phyloP scores from a whole-genome alignment of 2,113 vertebrate genomes.

The Chloropsis cyanopogon region DNA sequence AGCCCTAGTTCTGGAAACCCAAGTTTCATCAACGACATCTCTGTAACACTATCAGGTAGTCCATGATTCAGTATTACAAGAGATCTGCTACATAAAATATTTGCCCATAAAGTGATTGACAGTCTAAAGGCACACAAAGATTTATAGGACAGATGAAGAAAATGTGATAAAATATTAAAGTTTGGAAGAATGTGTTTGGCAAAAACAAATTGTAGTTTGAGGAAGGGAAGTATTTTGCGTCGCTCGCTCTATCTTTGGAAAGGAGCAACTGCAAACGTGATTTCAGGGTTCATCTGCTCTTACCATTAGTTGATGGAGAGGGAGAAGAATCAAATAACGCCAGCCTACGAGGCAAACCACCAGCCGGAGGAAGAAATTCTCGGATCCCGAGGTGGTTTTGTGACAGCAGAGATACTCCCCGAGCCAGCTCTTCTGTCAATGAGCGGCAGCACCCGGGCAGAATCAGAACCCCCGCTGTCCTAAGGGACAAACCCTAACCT shows the following conservation, averaged over 20 bases:
- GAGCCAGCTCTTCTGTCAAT: not conserved
- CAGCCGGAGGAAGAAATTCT: not conserved
- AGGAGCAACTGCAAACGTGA: not conserved
- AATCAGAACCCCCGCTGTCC: not conserved
- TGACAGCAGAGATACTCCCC: not conserved
- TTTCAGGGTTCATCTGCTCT: not conserved
- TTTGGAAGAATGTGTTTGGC: not conserved
- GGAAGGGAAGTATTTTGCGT: not conserved
- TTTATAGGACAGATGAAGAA: conserved; percentile 1
- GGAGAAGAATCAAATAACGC: not conserved
- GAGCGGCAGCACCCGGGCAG: not conserved
- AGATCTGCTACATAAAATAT: not conserved
- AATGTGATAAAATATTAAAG: not conserved
- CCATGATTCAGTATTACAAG: conserved; percentile 26
- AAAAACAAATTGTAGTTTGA: not conserved
- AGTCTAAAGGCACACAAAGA: not conserved
- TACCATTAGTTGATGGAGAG: not conserved
- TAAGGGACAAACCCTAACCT: not conserved
- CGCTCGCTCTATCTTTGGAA: rapidly evolving
- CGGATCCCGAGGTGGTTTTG: not conserved
- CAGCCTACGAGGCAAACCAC: not conserved
- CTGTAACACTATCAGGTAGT: not conserved
- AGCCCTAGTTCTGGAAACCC: not conserved
- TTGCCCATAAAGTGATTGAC: not conserved
- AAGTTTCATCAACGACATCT: not conserved